A percentile compares a stretch with the other conserved stretches of the same genome.
These are phyloP conservation scores for Dermatophagoides farinae DNA, from an alignment of 1,140 invertebrate genomes.

Conservation along the genomic window DNA sequence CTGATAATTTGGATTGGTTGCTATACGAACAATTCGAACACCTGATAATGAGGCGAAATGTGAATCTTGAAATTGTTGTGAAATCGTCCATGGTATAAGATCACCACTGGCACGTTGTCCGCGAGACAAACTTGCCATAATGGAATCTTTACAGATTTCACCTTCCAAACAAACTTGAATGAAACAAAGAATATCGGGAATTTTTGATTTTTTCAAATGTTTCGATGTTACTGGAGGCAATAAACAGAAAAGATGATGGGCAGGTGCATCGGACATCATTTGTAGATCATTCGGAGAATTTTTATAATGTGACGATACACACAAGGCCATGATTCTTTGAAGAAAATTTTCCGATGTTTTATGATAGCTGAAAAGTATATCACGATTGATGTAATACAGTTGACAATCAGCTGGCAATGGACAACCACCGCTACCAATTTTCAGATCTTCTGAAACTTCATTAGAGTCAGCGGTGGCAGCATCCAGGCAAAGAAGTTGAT, in stretches of 20 bases:
- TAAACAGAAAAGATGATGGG: slow-evolving; percentile 88
- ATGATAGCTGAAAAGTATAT: slow-evolving; percentile 92
- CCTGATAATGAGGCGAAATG: slow-evolving; percentile 80
- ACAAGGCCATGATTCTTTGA: slow-evolving; percentile 71
- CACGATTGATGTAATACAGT: slow-evolving; percentile 47
- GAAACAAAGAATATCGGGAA: slow-evolving; percentile 68
- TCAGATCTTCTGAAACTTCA: too few relatives aligned
- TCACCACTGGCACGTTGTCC: slow-evolving; percentile 82
- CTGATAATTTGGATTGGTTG: slow-evolving; percentile 95
- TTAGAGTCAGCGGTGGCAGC: slow-evolving; percentile 38
- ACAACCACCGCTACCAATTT: slow-evolving; percentile 50
- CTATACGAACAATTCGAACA: slow-evolving; percentile 78
- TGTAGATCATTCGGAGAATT: slow-evolving; percentile 98
- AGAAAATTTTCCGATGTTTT: slow-evolving; percentile 85
- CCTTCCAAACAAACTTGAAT: slow-evolving; percentile 76
- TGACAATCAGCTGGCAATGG: slow-evolving; percentile 72
- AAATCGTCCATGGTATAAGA: slow-evolving; percentile 92
- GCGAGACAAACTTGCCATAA: slow-evolving; percentile 51
- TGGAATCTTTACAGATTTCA: slow-evolving; percentile 57
- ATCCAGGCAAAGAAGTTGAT: slow-evolving; percentile 74
- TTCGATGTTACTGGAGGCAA: slow-evolving; percentile 48
- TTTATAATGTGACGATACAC: slow-evolving; percentile 95
- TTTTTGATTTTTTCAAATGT: slow-evolving; percentile 13
- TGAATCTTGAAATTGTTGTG: slow-evolving; percentile 81
- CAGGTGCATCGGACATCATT: slow-evolving; percentile 94